Conservation (phyloP, 2,113 vertebrate genomes). For the Solea solea region DNA sequence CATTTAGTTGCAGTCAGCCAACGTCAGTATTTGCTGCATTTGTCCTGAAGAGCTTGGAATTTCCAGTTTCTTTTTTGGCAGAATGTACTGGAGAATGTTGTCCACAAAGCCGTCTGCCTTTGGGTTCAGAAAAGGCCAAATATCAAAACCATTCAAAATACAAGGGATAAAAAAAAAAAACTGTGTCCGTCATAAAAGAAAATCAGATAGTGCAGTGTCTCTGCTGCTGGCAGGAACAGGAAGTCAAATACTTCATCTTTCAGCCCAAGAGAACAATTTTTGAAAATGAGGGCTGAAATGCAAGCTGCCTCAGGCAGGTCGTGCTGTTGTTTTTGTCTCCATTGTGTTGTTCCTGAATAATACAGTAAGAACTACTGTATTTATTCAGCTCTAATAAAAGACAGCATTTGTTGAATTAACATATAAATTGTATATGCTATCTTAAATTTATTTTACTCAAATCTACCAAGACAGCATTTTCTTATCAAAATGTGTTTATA, state of each 20-base stretch:
- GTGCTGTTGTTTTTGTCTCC: conserved; percentile 55
- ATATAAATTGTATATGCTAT: conserved; percentile 78
- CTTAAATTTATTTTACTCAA: conserved; percentile 44
- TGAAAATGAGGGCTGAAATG: conserved; percentile 66
- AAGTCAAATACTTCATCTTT: conserved; percentile 72
- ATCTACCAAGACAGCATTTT: conserved; percentile 62
- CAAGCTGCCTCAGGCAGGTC: conserved; percentile 63
- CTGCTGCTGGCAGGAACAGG: conserved; percentile 53
- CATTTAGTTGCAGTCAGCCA: conserved; percentile 64
- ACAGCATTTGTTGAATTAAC: conserved; percentile 72
- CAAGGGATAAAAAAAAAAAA: conserved; percentile 30
- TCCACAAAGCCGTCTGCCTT: conserved; percentile 25
- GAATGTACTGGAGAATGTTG: conserved; percentile 19
- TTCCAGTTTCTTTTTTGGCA: conserved; percentile 20
- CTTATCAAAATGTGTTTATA: conserved; percentile 55
- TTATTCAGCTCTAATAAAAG: conserved; percentile 70
- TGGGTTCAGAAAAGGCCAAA: conserved; percentile 23
- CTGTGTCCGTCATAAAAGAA: conserved; percentile 11
- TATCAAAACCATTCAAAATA: conserved; percentile 42
- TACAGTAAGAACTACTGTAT: conserved; percentile 53
- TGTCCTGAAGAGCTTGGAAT: background rate
- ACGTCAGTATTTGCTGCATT: conserved; percentile 38
- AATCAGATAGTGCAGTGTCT: conserved; percentile 50
- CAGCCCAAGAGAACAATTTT: conserved; percentile 63
- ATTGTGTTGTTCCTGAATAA: conserved; percentile 44